Percentiles rank a stretch among this genome's conserved stretches.
phyloP scores from a whole-genome alignment of 2,888 invertebrate species.

The Octonoba sinensis region DNA sequence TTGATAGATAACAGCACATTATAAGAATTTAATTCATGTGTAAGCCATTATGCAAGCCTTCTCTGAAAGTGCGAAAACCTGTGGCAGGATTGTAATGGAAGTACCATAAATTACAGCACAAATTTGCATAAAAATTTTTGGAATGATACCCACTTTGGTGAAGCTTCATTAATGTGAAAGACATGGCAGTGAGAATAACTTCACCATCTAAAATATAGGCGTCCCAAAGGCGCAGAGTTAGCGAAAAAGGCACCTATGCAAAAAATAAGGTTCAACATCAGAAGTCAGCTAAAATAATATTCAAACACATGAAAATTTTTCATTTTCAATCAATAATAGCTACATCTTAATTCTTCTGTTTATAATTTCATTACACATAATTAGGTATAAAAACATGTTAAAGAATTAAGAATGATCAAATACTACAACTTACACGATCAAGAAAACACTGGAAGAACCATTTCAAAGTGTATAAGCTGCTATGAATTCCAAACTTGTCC shows the following conservation, averaged over 20 bases:
- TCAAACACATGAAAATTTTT: too few relatives aligned
- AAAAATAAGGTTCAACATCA: too few relatives aligned
- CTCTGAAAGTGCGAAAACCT: too few relatives aligned
- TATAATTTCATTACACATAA: background rate
- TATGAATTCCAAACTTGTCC: constrained; percentile 85
- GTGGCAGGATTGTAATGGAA: too few relatives aligned
- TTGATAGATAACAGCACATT: too few relatives aligned
- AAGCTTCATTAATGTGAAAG: constrained; percentile 92
- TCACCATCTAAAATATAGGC: constrained; percentile 96
- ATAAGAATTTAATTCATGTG: too few relatives aligned
- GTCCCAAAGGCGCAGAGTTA: constrained; percentile 97
- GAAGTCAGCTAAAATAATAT: too few relatives aligned
- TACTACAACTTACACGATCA: constrained; percentile 83
- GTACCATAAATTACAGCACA: too few relatives aligned
- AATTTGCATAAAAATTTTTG: too few relatives aligned
- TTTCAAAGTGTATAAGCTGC: constrained; percentile 95
- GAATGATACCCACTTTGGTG: constrained; percentile 80
- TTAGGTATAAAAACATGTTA: background rate
- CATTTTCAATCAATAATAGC: too few relatives aligned
- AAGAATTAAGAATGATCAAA: background rate
- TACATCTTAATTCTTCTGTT: too few relatives aligned
- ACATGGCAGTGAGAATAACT: constrained; percentile 92
- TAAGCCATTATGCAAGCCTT: too few relatives aligned
- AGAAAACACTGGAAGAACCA: constrained; percentile 99
- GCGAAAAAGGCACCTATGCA: constrained; percentile 85